Evolutionary conservation across 2,113 vertebrate genomes (phyloP).

Genomic region (Tragelaphus buxtoni): DNA sequence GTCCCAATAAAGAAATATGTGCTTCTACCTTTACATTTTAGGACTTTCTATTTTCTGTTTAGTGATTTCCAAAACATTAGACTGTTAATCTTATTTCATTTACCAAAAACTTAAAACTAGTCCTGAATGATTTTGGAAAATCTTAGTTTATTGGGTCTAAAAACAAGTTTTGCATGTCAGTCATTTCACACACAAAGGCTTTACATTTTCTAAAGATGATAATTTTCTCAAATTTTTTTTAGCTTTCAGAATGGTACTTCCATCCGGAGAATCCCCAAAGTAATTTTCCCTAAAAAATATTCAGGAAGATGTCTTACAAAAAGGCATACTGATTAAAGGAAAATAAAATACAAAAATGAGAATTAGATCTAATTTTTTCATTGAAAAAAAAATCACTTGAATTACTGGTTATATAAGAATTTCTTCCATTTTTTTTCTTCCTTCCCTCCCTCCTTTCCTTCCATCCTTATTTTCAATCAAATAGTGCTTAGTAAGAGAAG

Average conservation of each 20-base stretch:
- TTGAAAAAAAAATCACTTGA: background rate
- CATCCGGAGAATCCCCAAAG: background rate
- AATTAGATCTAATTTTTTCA: background rate
- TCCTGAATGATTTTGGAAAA: background rate
- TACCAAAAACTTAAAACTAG: background rate
- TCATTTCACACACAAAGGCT: background rate
- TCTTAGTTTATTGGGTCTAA: background rate
- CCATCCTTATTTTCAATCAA: background rate
- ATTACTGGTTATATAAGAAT: background rate
- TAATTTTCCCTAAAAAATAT: background rate
- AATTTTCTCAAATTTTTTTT: background rate
- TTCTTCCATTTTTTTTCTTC: background rate
- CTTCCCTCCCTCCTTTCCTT: background rate
- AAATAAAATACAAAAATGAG: background rate
- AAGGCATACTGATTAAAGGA: background rate
- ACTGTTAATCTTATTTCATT: slow-evolving; percentile 9
- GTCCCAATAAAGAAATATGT: background rate
- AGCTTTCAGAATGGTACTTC: slow-evolving; percentile 8
- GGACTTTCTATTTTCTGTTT: background rate
- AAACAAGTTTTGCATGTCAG: background rate
- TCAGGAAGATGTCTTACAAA: background rate
- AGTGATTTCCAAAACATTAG: background rate
- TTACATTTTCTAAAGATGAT: background rate
- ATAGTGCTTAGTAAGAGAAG: background rate
- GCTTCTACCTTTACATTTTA: slow-evolving; percentile 9